Base-by-base conservation (phyloP, 2,113 vertebrate species). In the Andinoacara biseriatus region DNA sequence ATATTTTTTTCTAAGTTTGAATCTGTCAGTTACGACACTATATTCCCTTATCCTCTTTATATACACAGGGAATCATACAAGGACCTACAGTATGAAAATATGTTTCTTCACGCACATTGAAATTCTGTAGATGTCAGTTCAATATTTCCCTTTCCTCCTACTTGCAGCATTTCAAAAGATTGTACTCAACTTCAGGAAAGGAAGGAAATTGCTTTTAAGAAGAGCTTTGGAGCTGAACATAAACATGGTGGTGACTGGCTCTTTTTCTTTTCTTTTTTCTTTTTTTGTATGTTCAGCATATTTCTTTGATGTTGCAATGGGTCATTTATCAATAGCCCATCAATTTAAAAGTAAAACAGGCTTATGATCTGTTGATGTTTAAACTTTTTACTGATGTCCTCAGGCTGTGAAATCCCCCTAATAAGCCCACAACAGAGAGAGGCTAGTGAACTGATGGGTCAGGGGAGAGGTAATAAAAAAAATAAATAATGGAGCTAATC, bases 191-290 rank as follows among this genome's bases (percentile, higher is more conserved):
- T 87, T 76, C 13, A n/a, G 57, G 40, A 75, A 72, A 58, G 90
- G 26, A 80, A 83, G 58, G 86, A 87, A 90, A 93, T 85, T 88
- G 84, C 86, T 90, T 91, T 87, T 76, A 90, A 82, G 87, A 80
- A 77, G 83, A 85, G 79, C 38, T 90, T 84, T 87, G 61, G 76
- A 35, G 69, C 83, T 82, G 61, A 81, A 82, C 83, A 82, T 76
- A 89, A 87, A 92, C 81, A 82, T 35, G 57, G 72, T 59, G 74
- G 89, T 78, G 59, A 85, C 80, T 75, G 78, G 63, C 52, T 5
- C 5, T 18, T 9, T 72, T 52, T 31, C 8, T 49, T 69, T 29
- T 43, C 18, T 67, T n/a, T 49, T n/a, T n/a, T n/a, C 5, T n/a
- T 10, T 57, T 54, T 72, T n/a, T 14, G 26, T 14, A n/a, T 72